Conservation (phyloP, 2,888 invertebrate species). For the Protonemura montana region DNA sequence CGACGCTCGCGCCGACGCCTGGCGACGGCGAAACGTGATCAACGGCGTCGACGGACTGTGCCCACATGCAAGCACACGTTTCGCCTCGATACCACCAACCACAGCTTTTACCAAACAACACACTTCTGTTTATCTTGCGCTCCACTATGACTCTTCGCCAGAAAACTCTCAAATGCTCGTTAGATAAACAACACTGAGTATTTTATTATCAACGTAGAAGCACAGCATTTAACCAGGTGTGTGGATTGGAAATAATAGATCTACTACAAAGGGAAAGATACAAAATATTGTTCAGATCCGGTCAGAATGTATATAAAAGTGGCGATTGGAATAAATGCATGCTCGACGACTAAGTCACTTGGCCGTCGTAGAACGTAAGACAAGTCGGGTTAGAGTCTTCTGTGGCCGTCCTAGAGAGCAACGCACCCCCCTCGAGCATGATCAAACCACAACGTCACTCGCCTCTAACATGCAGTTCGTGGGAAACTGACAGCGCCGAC, state of each 20-base stretch:
- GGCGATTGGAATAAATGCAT: not conserved
- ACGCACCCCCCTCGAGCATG: not conserved
- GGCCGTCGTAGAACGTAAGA: not conserved
- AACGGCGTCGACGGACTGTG: not conserved
- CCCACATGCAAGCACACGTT: not conserved
- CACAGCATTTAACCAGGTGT: not conserved
- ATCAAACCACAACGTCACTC: not conserved
- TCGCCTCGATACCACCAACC: not conserved
- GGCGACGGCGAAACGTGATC: slow-evolving; percentile 16
- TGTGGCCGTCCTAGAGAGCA: not conserved
- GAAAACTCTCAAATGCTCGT: not conserved
- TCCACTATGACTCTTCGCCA: not conserved
- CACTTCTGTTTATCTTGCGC: not conserved
- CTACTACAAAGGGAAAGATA: not conserved
- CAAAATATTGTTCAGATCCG: not conserved
- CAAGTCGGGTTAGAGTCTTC: not conserved
- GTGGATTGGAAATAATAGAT: not conserved
- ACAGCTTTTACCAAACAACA: not conserved
- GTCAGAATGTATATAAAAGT: not conserved
- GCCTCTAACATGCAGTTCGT: too few relatives aligned
- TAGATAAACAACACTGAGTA: not conserved
- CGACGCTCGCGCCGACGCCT: slow-evolving; percentile 24
- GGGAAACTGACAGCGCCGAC: too few relatives aligned
- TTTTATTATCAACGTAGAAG: not conserved
- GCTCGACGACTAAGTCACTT: not conserved